phyloP scores from a whole-genome alignment of 1,140 invertebrate species.

The Ips typographus region DNA sequence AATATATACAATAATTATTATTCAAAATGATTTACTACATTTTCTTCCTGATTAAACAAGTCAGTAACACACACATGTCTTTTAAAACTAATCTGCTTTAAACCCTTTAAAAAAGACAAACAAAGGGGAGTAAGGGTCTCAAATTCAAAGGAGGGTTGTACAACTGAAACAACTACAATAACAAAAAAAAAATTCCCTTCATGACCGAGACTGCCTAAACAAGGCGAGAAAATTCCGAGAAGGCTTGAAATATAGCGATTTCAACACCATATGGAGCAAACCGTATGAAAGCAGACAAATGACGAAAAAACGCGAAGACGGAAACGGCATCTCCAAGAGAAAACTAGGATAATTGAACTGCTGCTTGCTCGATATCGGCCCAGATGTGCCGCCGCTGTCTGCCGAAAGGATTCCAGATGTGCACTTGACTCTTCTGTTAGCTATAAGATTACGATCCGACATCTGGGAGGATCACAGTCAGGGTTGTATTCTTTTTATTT shows the following conservation, averaged over 20 bases:
- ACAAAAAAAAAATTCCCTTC: no score
- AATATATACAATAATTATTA: no score
- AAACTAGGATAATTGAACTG: constrained; percentile 9
- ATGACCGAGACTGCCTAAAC: no score
- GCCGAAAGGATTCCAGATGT: constrained; percentile 22
- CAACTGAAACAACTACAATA: no score
- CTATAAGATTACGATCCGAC: constrained; percentile 16
- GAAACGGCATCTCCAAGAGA: constrained; percentile 9
- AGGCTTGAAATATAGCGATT: constrained; percentile 1
- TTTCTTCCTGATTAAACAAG: no score
- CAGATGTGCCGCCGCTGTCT: constrained; percentile 11
- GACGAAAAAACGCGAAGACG: constrained; percentile 8
- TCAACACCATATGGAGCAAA: constrained; percentile 8
- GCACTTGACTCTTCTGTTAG: constrained; percentile 19
- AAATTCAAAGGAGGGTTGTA: no score
- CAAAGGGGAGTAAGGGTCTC: no score
- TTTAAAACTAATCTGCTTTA: no score
- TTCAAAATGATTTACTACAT: no score
- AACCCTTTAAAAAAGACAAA: no score
- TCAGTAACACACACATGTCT: no score
- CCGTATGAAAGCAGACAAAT: neutral
- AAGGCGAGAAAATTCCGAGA: constrained; percentile 7
- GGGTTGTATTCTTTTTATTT: no score
- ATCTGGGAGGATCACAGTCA: constrained; percentile 10
- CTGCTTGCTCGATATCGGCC: constrained; percentile 6